phyloP scores from a whole-genome alignment of 2,113 vertebrate species.

The Aptenodytes patagonicus region DNA sequence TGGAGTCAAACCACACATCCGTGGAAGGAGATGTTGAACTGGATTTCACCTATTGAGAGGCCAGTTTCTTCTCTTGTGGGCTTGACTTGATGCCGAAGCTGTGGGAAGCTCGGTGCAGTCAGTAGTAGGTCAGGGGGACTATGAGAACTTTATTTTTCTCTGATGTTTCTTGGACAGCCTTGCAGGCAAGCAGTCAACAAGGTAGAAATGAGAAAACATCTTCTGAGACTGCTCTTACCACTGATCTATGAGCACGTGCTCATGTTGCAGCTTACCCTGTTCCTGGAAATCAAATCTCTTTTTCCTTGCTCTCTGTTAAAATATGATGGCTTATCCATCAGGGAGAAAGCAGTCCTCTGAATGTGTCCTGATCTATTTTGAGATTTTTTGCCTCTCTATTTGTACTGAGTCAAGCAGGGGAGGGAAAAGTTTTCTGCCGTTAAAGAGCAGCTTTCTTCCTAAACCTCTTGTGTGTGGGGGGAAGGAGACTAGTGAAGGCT shows the following conservation, averaged over 20 bases:
- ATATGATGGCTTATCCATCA: neutral
- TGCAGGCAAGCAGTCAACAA: neutral
- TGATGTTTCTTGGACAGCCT: neutral
- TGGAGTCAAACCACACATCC: neutral
- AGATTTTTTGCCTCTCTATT: neutral
- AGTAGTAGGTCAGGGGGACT: neutral
- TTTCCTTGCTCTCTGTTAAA: neutral
- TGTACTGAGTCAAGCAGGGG: neutral
- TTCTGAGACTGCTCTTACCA: neutral
- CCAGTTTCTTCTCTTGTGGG: neutral
- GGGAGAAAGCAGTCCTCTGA: neutral
- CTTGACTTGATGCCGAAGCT: neutral
- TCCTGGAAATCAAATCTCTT: neutral
- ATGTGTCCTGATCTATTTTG: accelerated
- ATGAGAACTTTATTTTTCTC: neutral
- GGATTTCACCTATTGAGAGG: neutral
- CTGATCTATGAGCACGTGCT: neutral
- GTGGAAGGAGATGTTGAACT: neutral
- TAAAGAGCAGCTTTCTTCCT: neutral
- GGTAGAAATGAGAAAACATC: neutral
- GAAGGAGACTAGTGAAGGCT: too few species aligned
- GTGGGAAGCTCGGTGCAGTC: neutral
- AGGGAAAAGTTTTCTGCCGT: neutral
- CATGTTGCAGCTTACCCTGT: neutral
- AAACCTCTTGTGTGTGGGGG: neutral